These are phyloP conservation scores for Lepidotrigona ventralis DNA, from an alignment of 1,140 invertebrate genomes.

Conservation along the genomic window DNA sequence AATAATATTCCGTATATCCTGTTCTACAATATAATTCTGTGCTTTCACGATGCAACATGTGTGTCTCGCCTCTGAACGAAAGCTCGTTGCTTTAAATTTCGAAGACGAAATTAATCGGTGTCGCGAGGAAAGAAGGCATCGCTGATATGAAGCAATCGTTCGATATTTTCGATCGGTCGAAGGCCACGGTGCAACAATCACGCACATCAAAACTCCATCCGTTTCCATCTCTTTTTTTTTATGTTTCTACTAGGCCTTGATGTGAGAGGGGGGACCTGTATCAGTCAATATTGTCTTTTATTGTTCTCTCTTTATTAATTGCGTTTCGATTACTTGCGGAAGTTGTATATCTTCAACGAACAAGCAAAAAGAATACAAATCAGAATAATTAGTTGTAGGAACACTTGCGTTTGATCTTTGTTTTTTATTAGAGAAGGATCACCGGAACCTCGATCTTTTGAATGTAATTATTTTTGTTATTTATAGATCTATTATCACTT, in stretches of 20 bases:
- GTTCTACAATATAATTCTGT: background rate
- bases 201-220: background rate
- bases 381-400: background rate
- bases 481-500: too few species aligned
- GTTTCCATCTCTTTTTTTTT: background rate
- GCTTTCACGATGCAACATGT: background rate
- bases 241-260: too few species aligned
- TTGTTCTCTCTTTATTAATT: background rate
- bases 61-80: background rate
- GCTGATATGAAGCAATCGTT: slow-evolving; percentile 17
- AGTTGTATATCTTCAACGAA: too few species aligned
- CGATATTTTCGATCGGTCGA: slow-evolving; percentile 24
- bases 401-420: too few species aligned
- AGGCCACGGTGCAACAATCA: slow-evolving; percentile 26
- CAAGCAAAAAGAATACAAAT: background rate
- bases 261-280: background rate
- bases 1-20: background rate
- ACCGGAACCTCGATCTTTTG: too few species aligned
- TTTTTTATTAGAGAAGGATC: too few species aligned
- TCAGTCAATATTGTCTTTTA: background rate
- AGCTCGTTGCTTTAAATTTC: background rate
- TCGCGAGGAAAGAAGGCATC: background rate
- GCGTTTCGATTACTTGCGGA: background rate
- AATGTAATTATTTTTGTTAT: too few species aligned
- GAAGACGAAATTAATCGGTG: background rate